phyloP scores from a whole-genome alignment of 2,797 vertebrate genomes.

The Rhinoraja longicauda region DNA sequence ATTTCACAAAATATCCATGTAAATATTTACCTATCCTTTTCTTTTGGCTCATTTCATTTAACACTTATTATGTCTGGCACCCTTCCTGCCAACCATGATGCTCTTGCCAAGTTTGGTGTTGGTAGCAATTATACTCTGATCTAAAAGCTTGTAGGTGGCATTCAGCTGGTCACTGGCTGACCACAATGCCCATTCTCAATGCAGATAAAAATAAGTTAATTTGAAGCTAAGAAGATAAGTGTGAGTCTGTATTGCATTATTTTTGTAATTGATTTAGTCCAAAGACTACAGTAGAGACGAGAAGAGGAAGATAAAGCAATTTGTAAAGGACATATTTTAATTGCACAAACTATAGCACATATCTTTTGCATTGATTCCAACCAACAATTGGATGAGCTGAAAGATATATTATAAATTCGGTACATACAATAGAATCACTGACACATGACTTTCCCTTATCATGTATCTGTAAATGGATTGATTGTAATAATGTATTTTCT shows the following conservation, averaged over 20 bases:
- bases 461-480: too few species aligned
- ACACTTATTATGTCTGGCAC: slow-evolving; percentile 20
- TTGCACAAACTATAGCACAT: neutral
- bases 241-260: neutral
- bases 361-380: neutral
- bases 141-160: slow-evolving; percentile 21
- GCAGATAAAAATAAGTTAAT: neutral
- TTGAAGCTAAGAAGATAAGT: neutral
- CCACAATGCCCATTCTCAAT: neutral
- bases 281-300: neutral
- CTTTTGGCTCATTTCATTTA: slow-evolving; percentile 12
- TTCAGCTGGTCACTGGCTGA: neutral
- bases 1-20: neutral
- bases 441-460: neutral
- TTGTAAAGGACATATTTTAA: too few species aligned
- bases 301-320: neutral
- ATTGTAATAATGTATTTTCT: too few species aligned
- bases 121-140: neutral
- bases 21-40: slow-evolving; percentile 3
- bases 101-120: slow-evolving; percentile 6
- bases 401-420: neutral
- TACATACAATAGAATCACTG: neutral
- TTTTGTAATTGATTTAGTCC: neutral
- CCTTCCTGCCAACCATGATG: neutral
- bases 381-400: neutral